Percentiles rank a stretch among this genome's conserved stretches.
Evolutionary conservation across 1,140 invertebrate species (phyloP).

Genomic region (Drosophila aff.): DNA sequence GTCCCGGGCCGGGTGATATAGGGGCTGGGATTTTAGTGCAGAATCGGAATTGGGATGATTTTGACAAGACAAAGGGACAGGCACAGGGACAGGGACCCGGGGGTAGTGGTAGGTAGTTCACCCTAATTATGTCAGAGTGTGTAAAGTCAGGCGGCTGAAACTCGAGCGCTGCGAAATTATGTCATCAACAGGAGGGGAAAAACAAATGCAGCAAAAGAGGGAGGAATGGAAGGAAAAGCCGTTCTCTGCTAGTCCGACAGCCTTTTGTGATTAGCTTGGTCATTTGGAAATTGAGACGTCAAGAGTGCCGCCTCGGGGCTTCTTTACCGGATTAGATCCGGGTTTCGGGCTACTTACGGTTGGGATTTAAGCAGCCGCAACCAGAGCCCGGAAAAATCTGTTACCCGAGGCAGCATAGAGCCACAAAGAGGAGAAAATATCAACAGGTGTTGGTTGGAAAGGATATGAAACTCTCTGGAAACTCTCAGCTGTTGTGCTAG

Average conservation of each 20-base stretch:
- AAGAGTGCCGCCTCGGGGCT: slow-evolving; percentile 36
- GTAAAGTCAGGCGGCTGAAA: slow-evolving; percentile 67
- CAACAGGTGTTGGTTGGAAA: slow-evolving; percentile 36
- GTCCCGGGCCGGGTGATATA: slow-evolving; percentile 10
- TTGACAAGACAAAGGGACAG: slow-evolving; percentile 7
- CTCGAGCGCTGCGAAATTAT: slow-evolving; percentile 61
- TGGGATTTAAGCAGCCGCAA: slow-evolving; percentile 57
- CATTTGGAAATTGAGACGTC: slow-evolving; percentile 79
- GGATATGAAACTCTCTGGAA: neutral
- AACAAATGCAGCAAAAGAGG: slow-evolving; percentile 1
- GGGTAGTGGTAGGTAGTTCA: slow-evolving; percentile 43
- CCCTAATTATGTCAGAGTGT: slow-evolving; percentile 72
- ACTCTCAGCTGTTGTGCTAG: neutral
- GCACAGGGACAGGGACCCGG: neutral
- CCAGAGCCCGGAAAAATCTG: slow-evolving; percentile 1
- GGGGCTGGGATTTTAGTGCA: slow-evolving; percentile 1
- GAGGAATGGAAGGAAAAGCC: slow-evolving; percentile 9
- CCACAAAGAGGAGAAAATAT: slow-evolving; percentile 15
- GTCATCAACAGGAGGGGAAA: slow-evolving; percentile 34
- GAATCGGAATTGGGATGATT: slow-evolving; percentile 6
- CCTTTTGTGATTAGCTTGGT: slow-evolving; percentile 70
- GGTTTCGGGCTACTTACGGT: slow-evolving; percentile 47
- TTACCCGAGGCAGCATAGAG: slow-evolving; percentile 16
- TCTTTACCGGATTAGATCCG: slow-evolving; percentile 19
- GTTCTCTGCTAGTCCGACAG: slow-evolving; percentile 30